Conservation (phyloP, 2,888 invertebrate genomes). For the Catocala sponsa region DNA sequence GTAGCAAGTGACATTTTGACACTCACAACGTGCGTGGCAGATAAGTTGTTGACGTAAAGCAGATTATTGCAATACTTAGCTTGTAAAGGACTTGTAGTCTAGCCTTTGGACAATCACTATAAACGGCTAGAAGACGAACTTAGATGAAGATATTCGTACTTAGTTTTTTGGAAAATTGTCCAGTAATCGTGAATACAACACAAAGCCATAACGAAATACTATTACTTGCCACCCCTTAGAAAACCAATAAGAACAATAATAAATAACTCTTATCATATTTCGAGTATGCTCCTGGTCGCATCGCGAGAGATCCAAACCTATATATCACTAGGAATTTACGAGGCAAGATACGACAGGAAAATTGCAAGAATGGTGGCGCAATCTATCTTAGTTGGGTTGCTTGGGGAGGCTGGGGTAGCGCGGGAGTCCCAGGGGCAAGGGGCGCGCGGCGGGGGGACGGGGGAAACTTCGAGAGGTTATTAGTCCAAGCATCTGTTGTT, state of each 20-base stretch:
- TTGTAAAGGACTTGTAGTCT: not conserved
- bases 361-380: constrained; percentile 97
- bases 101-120: not conserved
- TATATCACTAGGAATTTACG: constrained; percentile 96
- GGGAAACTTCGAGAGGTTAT: constrained; percentile 89
- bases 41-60: constrained; percentile 5
- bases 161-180: constrained; percentile 21
- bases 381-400: constrained; percentile 94
- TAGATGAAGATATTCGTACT: not conserved
- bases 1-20: constrained; percentile 14
- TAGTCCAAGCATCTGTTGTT: constrained; percentile 89
- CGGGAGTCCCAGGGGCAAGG: constrained; percentile 63
- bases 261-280: constrained; percentile 89
- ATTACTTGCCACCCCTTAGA: constrained; percentile 77
- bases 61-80: constrained; percentile 5
- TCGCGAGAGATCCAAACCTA: constrained; percentile 89
- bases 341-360: constrained; percentile 97
- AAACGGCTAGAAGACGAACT: not conserved
- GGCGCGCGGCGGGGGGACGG: constrained; percentile 73
- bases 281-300: constrained; percentile 88
- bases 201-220: constrained; percentile 58
- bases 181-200: constrained; percentile 48
- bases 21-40: constrained; percentile 6
- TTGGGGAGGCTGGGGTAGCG: constrained; percentile 81
- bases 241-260: constrained; percentile 89